A percentile compares a stretch with the other conserved stretches of the same genome.
Conservation (phyloP, 2,888 invertebrate genomes). For the Pelosia muscerda region DNA sequence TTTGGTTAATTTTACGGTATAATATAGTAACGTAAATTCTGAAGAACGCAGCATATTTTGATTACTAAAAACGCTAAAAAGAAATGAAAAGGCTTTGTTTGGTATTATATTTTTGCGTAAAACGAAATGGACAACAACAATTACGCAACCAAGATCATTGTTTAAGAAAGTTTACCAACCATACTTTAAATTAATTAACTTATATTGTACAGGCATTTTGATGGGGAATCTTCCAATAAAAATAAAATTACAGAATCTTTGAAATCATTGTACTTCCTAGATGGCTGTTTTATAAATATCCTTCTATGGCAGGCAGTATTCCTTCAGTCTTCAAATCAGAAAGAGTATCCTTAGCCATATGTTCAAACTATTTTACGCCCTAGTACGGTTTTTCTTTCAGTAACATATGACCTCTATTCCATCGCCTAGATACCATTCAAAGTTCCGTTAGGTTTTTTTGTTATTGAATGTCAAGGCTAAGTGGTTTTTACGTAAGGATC, state of each 20-base stretch:
- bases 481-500: conserved; percentile 44
- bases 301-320: not conserved
- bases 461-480: conserved; percentile 44
- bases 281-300: not conserved
- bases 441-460: conserved; percentile 42
- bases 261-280: not conserved
- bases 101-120: not conserved
- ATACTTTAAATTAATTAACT: not conserved
- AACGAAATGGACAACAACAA: not conserved
- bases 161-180: too few relatives aligned
- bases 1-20: conserved; percentile 12
- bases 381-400: conserved; percentile 5
- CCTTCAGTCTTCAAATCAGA: not conserved
- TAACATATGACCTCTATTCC: conserved; percentile 11
- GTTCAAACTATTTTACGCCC: not conserved
- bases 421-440: conserved; percentile 26
- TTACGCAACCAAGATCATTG: not conserved
- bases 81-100: not conserved
- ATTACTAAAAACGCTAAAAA: not conserved
- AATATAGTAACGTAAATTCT: conserved; percentile 5
- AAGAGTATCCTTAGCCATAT: not conserved
- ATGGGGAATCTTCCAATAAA: not conserved
- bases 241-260: not conserved
- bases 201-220: not conserved
- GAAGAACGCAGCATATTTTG: not conserved